Percentiles rank a stretch among this genome's conserved stretches.
These are phyloP conservation scores for Toxonevra muliebris DNA, from an alignment of 2,888 invertebrate genomes.

Conservation along the genomic window DNA sequence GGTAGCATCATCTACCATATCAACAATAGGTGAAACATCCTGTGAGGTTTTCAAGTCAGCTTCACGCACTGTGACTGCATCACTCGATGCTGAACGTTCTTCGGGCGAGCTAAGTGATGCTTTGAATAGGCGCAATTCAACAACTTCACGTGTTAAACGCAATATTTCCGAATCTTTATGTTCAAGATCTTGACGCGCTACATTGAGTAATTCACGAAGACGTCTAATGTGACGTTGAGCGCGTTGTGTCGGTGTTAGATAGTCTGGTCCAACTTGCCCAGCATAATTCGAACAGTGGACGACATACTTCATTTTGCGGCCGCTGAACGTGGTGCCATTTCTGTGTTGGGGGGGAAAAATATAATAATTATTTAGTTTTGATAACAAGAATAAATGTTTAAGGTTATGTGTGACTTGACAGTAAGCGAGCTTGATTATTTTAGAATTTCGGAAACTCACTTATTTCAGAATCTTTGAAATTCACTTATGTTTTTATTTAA, in stretches of 20 bases:
- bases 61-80: constrained; percentile 78
- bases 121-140: constrained; percentile 82
- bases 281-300: constrained; percentile 86
- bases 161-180: constrained; percentile 83
- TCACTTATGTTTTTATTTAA: neutral
- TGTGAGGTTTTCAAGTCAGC: constrained; percentile 70
- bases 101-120: constrained; percentile 82
- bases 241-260: constrained; percentile 87
- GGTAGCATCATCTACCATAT: constrained; percentile 66
- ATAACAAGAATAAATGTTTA: too few species aligned
- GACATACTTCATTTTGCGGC: constrained; percentile 79
- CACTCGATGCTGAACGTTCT: constrained; percentile 81
- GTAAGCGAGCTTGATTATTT: too few species aligned
- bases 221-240: constrained; percentile 83
- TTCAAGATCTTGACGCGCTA: constrained; percentile 80
- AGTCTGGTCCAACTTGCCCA: constrained; percentile 80
- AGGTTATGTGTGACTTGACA: too few species aligned
- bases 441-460: too few species aligned
- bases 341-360: constrained; percentile 48
- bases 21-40: constrained; percentile 68
- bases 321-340: constrained; percentile 77
- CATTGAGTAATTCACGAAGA: constrained; percentile 75
- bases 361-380: neutral
- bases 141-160: constrained; percentile 78
- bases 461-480: too few species aligned